Conservation (phyloP, 1,140 invertebrate species). For the Drosophila lacertosa region DNA sequence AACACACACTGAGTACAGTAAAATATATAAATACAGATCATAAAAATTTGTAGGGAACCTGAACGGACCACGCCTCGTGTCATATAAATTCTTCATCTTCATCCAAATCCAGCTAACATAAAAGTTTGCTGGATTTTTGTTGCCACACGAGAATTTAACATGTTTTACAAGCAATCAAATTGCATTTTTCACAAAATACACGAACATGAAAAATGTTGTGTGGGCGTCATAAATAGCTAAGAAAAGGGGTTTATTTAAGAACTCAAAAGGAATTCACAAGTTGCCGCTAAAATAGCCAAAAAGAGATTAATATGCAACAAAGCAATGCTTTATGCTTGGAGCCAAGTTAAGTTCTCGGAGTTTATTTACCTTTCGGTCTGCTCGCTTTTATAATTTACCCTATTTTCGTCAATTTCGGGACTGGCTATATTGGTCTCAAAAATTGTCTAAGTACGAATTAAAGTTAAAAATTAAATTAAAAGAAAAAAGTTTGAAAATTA, state of each 20-base stretch:
- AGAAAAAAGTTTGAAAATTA: no score
- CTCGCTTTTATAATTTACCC: background rate
- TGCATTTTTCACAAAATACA: conserved; percentile 78
- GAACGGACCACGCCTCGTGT: conserved; percentile 53
- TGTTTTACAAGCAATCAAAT: conserved; percentile 82
- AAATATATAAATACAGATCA: conserved; percentile 35
- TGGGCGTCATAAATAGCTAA: conserved; percentile 61
- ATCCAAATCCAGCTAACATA: conserved; percentile 69
- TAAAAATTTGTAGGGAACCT: conserved; percentile 39
- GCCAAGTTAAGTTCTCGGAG: conserved; percentile 5
- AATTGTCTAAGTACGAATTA: no score
- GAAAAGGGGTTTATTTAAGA: conserved; percentile 13
- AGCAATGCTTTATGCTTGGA: conserved; percentile 30
- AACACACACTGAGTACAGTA: no score
- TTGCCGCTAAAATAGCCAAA: conserved; percentile 61
- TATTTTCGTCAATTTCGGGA: background rate
- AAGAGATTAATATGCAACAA: conserved; percentile 48
- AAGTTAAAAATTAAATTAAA: no score
- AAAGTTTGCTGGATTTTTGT: conserved; percentile 51
- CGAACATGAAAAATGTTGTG: conserved; percentile 4
- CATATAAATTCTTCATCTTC: conserved; percentile 79
- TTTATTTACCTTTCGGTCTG: conserved; percentile 30
- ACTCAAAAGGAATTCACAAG: conserved; percentile 57
- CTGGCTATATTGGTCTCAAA: background rate
- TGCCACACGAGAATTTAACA: conserved; percentile 72